Base-by-base conservation (phyloP, 2,113 vertebrate species). In the Colistium nudipinnis region DNA sequence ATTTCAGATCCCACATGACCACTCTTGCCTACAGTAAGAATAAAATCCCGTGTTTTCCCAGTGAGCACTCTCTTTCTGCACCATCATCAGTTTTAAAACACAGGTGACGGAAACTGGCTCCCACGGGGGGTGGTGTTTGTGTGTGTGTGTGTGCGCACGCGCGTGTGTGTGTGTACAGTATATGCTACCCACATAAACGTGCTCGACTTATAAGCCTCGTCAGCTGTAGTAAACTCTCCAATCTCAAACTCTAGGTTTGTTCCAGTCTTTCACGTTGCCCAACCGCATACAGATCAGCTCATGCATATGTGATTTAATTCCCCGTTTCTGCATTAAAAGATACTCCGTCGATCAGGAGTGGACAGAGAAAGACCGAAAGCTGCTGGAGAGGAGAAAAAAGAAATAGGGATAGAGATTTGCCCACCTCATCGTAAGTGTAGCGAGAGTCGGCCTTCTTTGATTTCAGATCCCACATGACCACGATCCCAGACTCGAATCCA, bases 381-480 rank as follows among this genome's bases (percentile, higher is more conserved):
- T 8, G 60, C 41, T 64, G 13, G 47, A 70, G 57, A 54, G 61
- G 70, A 72, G 65, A 70, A 57, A 72, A 67, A 70, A 57, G 53
- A 70, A 74, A 69, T 59, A 19, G 8, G 49, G 25, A 9, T 4
- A 33, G 73, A 70, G 70, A 62, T 70, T 55, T 13, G 55, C 62
- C 92, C 95, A 99, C 98, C 97, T 99, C 98, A 80, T 99, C 97
- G 47, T 99, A 96, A 38, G 95, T 96, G 78, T 99, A 99, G 94
- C 97, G 96, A 90, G 95, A 98, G 91, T 99, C 98, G 0, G 95
- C 98, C 84, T 98, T 99, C 94, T 99, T 99, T 87, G 95, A 99
- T 90, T 99, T 99, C 85, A 99, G 94, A 90, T 99, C 98, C 98
- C 98, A 99, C 80, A 99, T 91, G 51, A 94, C 96, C 78, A 99